Evolutionary conservation across 2,113 vertebrate species (phyloP), one percentile per base, ranked within the genome.

Genomic region (Desmodus rotundus): DNA sequence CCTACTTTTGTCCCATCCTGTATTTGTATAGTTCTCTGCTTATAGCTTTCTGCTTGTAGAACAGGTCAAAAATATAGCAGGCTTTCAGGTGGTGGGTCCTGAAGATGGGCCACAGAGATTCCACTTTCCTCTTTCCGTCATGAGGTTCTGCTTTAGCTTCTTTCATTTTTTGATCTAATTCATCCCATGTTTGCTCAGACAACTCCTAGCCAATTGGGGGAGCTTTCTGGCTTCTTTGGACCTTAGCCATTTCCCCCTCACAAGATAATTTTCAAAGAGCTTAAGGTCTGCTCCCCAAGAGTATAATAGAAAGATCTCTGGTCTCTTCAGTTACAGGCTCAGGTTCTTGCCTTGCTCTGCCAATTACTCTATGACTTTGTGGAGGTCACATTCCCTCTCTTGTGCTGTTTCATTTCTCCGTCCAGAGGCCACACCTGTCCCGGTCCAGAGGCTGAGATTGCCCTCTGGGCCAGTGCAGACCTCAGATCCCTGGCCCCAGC

Each of bases 111-210:
- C 99, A 99, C 6, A 99, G 98, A 17, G 99, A 99, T 93, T 99
- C 99, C 22, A 99, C 99, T 87, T 24, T 58, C 56, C 99, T 98
- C 98, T 99, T 99, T 5, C 99, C 99, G 90, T 99, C 99, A 0
- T 99, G 99, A 22, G 99, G 99, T 63, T 99, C 99, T 0, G 99
- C 99, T 97, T 99, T 99, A 97, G 99, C 99, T 99, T 99, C 99
- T 94, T 99, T 99, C 99, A 99, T 99, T 97, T 99, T 99, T 98
- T 99, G 99, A 97, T 99, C 99, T 96, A 99, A 97, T 96, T 99
- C 99, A 54, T 99, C 99, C 96, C 99, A 96, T 0, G 99, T 99
- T 6, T 99, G 99, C 95, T 99, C 99, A 0, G 99, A 99, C 20
- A 99, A 98, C 96, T 99, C 99, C 99, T 99, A 99, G 4, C 99